Base-by-base conservation (phyloP, 2,113 vertebrate species). In the Nothobranchius kuhntae region DNA sequence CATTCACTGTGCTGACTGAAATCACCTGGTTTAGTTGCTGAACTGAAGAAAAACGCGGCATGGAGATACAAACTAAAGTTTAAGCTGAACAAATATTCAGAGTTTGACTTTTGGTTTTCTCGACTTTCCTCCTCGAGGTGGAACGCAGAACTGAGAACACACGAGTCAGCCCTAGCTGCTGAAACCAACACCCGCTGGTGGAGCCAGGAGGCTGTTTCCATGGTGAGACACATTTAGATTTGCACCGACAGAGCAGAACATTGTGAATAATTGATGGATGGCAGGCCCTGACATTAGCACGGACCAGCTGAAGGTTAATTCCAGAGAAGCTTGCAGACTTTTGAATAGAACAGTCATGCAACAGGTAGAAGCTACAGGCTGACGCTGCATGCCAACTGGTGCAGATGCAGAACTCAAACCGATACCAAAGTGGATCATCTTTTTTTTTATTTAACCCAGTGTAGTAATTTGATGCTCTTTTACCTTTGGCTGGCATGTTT, bases 251-350 rank as follows among this genome's bases (percentile, higher is more conserved):
- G 70, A 80, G 85, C 65, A 65, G 81, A 77, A 48, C 45, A 61
- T 7, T 61, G 62, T 93, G 84, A 92, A 93, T 92, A 87, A 93
- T 92, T 92, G 62, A 93, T 86, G 77, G 65, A 79, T 74, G 78
- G 81, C 75, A 71, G 71, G 65, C 60, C 59, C 87, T 86, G 86
- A 86, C 80, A 87, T 89, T 89, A 88, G 86, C 71, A 73, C 67
- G 78, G 78, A 78, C 55, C 81, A 69, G 80, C 76, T 79, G 61
- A 85, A 87, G 84, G 84, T 87, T 83, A 79, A 85, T 73, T 82
- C 58, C 71, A 53, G 62, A 57, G 13, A 51, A 36, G 68, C 72
- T 65, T 15, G 1, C 24, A 13, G 40, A 62, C 68, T 71, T 46
- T 44, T 50, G 47, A 45, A 70, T 2, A 58, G 30, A 14, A 40